Conservation (phyloP, 1,140 invertebrate species). For the Leptopilina clavipes region DNA sequence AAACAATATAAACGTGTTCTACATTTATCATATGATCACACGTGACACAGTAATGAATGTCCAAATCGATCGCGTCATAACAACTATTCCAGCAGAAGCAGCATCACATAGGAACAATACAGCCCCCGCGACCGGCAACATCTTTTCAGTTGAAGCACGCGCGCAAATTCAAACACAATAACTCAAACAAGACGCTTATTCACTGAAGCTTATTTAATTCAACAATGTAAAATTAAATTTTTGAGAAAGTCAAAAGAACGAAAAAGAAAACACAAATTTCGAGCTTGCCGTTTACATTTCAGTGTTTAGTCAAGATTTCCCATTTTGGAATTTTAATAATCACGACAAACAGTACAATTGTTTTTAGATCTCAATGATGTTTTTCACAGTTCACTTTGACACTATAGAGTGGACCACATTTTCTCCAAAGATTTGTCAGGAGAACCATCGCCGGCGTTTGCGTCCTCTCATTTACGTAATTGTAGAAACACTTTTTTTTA, state of each 20-base stretch:
- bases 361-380: conserved; percentile 7
- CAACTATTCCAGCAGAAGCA: background rate
- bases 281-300: conserved; percentile 46
- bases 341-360: background rate
- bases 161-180: conserved; percentile 34
- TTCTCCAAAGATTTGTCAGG: background rate
- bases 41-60: conserved; percentile 46
- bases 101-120: conserved; percentile 37
- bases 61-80: conserved; percentile 41
- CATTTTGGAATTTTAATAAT: background rate
- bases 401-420: conserved; percentile 32
- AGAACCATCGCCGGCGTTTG: conserved; percentile 21
- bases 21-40: conserved; percentile 69
- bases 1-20: conserved; percentile 55
- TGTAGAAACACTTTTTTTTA: background rate
- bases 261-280: conserved; percentile 38
- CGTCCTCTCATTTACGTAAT: conserved; percentile 36
- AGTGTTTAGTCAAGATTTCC: background rate
- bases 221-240: conserved; percentile 5
- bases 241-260: conserved; percentile 32
- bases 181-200: background rate
- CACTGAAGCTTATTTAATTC: background rate
- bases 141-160: conserved; percentile 41
- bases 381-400: conserved; percentile 43
- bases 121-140: conserved; percentile 51